Evolutionary conservation across 2,113 vertebrate species (phyloP).

Genomic region (Uropsilus gracilis): DNA sequence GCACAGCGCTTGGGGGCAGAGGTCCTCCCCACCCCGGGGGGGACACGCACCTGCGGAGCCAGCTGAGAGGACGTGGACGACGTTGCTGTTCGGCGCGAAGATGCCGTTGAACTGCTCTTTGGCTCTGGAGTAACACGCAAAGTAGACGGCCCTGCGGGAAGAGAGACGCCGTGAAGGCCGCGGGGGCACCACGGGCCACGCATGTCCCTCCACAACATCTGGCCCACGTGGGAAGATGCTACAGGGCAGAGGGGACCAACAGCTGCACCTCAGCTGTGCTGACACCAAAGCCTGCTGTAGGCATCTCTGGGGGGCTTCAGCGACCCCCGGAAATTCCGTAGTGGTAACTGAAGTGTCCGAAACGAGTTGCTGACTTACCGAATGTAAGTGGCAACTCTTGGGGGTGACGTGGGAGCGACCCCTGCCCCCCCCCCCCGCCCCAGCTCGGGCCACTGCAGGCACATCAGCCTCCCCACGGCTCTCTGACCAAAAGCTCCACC

Average conservation of each 20-base stretch:
- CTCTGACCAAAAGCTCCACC: not conserved
- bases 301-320: rapidly evolving
- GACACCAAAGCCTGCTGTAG: not conserved
- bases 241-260: not conserved
- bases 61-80: slow-evolving; percentile 95
- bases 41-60: slow-evolving; percentile 93
- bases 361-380: not conserved
- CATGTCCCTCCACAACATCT: not conserved
- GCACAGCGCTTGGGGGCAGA: not conserved
- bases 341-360: not conserved
- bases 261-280: not conserved
- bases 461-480: rapidly evolving
- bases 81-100: slow-evolving; percentile 95
- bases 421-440: rapidly evolving
- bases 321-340: not conserved
- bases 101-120: slow-evolving; percentile 94
- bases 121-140: slow-evolving; percentile 96
- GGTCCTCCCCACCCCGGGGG: too few species aligned
- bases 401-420: not conserved
- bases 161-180: not conserved
- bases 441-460: rapidly evolving
- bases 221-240: not conserved
- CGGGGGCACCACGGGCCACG: rapidly evolving
- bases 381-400: not conserved
- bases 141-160: slow-evolving; percentile 94